These are phyloP conservation scores for Rachycentron canadum DNA, from an alignment of 2,797 vertebrate genomes.

Conservation along the genomic window DNA sequence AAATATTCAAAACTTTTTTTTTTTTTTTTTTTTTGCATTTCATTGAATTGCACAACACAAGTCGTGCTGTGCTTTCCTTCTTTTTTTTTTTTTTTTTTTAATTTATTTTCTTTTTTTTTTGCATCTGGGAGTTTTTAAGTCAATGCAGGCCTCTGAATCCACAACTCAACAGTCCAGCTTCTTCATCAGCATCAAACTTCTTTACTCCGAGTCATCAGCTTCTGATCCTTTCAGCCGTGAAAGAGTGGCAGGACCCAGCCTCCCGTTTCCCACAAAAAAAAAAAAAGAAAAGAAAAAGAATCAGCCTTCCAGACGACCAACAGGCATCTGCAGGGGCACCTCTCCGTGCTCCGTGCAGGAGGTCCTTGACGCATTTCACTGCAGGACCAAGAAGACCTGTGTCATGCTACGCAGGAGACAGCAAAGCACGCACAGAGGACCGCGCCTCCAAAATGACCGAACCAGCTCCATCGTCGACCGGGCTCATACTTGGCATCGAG, in stretches of 20 bases:
- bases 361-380: conserved; percentile 32
- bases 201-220: neutral
- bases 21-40: conserved; percentile 50
- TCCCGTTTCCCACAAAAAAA: neutral
- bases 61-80: conserved; percentile 34
- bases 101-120: conserved; percentile 64
- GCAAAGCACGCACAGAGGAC: conserved; percentile 25
- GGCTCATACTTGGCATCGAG: conserved; percentile 59
- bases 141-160: conserved; percentile 21
- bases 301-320: conserved; percentile 15
- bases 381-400: conserved; percentile 42
- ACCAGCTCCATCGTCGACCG: neutral
- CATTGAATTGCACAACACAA: conserved; percentile 34
- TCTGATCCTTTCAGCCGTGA: conserved; percentile 3
- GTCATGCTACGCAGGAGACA: conserved; percentile 18
- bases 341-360: conserved; percentile 14
- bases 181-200: neutral
- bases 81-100: conserved; percentile 59
- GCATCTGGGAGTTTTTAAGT: conserved; percentile 48
- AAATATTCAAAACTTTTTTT: conserved; percentile 7
- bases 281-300: conserved; percentile 2
- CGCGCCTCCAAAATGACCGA: conserved; percentile 8
- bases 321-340: conserved; percentile 21
- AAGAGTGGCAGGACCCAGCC: conserved; percentile 25
- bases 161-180: neutral